These are phyloP conservation scores for Resseliella maxima DNA, from an alignment of 2,888 invertebrate genomes.

Conservation along the genomic window DNA sequence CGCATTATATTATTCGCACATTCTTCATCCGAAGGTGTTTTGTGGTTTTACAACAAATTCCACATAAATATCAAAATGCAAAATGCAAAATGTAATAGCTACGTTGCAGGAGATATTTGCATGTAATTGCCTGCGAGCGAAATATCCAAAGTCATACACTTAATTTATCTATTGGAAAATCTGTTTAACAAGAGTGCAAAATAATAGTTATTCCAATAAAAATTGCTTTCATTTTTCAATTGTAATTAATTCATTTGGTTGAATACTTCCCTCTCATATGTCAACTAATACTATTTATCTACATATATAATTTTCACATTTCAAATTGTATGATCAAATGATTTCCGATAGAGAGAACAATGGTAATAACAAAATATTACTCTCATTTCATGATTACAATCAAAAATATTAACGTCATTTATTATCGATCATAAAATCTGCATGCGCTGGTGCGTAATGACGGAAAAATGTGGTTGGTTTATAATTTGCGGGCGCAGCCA, in stretches of 20 bases:
- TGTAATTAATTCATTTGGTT: no score
- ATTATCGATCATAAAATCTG: slow-evolving; percentile 26
- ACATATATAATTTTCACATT: no score
- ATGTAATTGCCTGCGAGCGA: not conserved
- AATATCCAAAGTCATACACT: no score
- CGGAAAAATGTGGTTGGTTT: slow-evolving; percentile 9
- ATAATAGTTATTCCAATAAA: no score
- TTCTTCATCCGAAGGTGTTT: slow-evolving; percentile 37
- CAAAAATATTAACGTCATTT: not conserved
- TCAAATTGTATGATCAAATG: no score
- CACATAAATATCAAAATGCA: not conserved
- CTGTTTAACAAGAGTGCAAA: no score
- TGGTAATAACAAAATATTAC: no score
- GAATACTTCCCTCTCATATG: no score
- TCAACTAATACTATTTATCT: no score
- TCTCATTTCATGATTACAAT: not conserved
- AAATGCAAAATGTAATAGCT: not conserved
- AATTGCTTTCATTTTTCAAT: no score
- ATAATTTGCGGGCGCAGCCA: slow-evolving; percentile 11
- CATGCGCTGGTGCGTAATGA: not conserved
- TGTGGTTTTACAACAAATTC: slow-evolving; percentile 24
- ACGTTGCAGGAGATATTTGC: not conserved
- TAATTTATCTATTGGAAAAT: no score
- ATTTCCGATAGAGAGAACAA: no score
- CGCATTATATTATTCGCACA: slow-evolving; percentile 2